phyloP scores from a whole-genome alignment of 2,888 invertebrate genomes.

The Mesoligia furuncula region DNA sequence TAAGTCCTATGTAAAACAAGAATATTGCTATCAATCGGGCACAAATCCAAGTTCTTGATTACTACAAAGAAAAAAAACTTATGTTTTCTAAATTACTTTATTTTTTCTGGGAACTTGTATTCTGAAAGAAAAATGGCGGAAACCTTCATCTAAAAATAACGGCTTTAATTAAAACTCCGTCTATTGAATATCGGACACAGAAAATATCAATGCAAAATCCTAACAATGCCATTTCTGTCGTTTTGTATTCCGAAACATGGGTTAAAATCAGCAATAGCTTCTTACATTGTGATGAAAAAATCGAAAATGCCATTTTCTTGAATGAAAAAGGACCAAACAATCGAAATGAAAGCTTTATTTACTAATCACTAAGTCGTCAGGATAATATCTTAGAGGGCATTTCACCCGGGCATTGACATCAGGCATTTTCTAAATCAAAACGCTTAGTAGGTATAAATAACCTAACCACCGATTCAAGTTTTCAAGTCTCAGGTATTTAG shows the following conservation, averaged over 20 bases:
- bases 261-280: slow-evolving; percentile 14
- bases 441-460: not conserved
- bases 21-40: not conserved
- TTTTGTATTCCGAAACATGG: slow-evolving; percentile 7
- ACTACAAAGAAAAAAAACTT: not conserved
- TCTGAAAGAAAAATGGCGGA: not conserved
- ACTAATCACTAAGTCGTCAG: not conserved
- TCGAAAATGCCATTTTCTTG: slow-evolving; percentile 10
- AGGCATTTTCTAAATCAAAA: slow-evolving; percentile 8
- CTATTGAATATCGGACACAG: slow-evolving; percentile 7
- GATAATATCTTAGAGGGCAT: not conserved
- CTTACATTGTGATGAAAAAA: slow-evolving; percentile 17
- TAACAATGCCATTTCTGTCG: slow-evolving; percentile 19
- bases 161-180: slow-evolving; percentile 21
- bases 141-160: not conserved
- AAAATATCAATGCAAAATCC: slow-evolving; percentile 17
- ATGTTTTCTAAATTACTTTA: not conserved
- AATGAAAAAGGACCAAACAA: slow-evolving; percentile 15
- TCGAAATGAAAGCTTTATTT: slow-evolving; percentile 9
- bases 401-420: not conserved
- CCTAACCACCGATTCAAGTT: not conserved
- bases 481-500: not conserved
- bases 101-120: not conserved
- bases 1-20: not conserved
- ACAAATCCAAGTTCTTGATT: not conserved